These are phyloP conservation scores for Metaphire vulgaris DNA, from an alignment of 1,140 invertebrate species.

Conservation along the genomic window DNA sequence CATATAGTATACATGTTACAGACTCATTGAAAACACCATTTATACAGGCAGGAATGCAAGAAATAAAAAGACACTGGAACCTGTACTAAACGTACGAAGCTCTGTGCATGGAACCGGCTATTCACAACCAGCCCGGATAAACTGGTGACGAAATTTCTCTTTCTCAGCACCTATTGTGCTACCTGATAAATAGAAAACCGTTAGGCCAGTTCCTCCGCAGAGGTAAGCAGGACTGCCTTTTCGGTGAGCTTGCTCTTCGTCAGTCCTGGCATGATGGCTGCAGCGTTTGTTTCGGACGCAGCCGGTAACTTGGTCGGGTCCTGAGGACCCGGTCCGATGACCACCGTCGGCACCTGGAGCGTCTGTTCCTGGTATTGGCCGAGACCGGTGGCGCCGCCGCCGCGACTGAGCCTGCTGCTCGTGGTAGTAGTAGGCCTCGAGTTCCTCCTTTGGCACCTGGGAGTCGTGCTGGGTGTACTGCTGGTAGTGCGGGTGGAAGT, in stretches of 20 bases:
- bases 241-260: neutral
- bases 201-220: neutral
- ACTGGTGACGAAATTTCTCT: too few species aligned
- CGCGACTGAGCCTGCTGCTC: neutral
- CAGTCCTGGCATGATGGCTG: neutral
- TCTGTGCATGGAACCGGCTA: neutral
- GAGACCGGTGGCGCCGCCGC: neutral
- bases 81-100: neutral
- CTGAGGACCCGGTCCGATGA: neutral
- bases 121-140: too few species aligned
- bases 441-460: constrained; percentile 37
- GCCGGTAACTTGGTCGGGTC: too few species aligned
- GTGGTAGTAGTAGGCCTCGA: constrained; percentile 24
- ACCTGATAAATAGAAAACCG: too few species aligned
- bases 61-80: neutral
- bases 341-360: constrained; percentile 3
- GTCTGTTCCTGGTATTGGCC: constrained; percentile 17
- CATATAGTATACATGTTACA: too few species aligned
- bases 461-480: constrained; percentile 90
- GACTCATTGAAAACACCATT: too few species aligned
- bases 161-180: too few species aligned
- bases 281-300: neutral
- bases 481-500: constrained; percentile 99
- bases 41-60: too few species aligned
- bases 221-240: neutral